Evolutionary conservation across 1,140 invertebrate genomes (phyloP).

Genomic region (Sycophaga agraensis): DNA sequence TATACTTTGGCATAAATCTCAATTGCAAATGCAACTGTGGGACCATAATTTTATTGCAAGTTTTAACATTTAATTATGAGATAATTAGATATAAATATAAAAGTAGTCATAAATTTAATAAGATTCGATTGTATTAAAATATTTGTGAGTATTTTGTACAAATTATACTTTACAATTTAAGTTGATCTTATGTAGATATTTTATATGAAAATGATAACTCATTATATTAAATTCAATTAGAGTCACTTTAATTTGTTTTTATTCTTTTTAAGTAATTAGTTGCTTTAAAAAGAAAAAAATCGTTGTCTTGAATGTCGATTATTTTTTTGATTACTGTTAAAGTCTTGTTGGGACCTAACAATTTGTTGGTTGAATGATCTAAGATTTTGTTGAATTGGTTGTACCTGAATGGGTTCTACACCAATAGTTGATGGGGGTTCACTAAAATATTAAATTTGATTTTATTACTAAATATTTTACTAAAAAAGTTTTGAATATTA

Average conservation of each 20-base stretch:
- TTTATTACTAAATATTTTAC: too few species aligned
- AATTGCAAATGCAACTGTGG: neutral
- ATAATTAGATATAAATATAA: constrained; percentile 8
- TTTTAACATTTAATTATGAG: neutral
- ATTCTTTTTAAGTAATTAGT: neutral
- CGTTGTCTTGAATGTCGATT: neutral
- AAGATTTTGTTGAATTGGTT: constrained; percentile 6
- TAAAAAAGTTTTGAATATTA: too few species aligned
- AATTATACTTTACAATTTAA: constrained; percentile 20
- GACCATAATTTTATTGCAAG: constrained; percentile 2
- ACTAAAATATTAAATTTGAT: constrained; percentile 8
- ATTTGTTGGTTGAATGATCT: neutral
- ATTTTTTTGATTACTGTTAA: neutral
- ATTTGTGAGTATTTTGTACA: constrained; percentile 20
- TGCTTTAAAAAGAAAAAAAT: neutral
- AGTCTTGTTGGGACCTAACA: neutral
- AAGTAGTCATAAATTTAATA: neutral
- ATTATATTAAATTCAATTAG: too few species aligned
- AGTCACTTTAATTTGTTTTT: too few species aligned
- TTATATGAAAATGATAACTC: neutral
- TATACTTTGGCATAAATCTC: neutral
- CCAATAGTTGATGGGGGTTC: constrained; percentile 15
- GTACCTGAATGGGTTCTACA: neutral
- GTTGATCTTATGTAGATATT: neutral
- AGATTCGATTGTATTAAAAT: neutral